These are phyloP conservation scores for Mesorhabditis spiculigera DNA, from an alignment of 2,888 invertebrate species.

Conservation along the genomic window DNA sequence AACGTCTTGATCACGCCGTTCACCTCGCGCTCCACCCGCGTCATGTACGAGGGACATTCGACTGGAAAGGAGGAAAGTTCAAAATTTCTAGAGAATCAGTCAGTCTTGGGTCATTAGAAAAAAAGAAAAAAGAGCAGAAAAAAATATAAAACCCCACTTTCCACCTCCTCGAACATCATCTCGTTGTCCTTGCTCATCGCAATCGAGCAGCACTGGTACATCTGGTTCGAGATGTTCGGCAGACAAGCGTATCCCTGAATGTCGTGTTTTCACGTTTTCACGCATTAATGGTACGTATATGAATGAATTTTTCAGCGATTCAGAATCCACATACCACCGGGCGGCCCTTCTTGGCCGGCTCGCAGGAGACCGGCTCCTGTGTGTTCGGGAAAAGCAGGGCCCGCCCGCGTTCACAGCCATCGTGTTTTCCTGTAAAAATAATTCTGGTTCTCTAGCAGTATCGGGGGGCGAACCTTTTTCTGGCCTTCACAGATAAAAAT, in stretches of 20 bases:
- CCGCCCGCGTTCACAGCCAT: slow-evolving; percentile 31
- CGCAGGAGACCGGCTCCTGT: slow-evolving; percentile 33
- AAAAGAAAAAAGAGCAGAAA: not conserved
- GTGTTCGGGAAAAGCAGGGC: slow-evolving; percentile 33
- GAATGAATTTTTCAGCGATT: not conserved
- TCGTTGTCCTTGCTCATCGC: slow-evolving; percentile 17
- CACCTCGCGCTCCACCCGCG: slow-evolving; percentile 23
- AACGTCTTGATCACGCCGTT: slow-evolving; percentile 24
- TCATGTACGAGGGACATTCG: slow-evolving; percentile 31
- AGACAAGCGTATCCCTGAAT: not conserved
- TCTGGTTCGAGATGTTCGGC: slow-evolving; percentile 11
- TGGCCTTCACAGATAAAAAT: too few species aligned
- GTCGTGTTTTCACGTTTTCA: too few species aligned
- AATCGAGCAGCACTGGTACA: slow-evolving; percentile 34
- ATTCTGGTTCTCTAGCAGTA: too few species aligned
- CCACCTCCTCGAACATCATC: slow-evolving; percentile 16
- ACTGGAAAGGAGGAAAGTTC: slow-evolving; percentile 11
- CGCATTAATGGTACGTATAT: not conserved
- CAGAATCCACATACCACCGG: slow-evolving; percentile 28
- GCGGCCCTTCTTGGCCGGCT: slow-evolving; percentile 27
- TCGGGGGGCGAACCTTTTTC: too few species aligned
- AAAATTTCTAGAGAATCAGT: not conserved
- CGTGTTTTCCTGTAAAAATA: slow-evolving; percentile 12
- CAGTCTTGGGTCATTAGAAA: slow-evolving; percentile 4
- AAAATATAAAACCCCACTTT: slow-evolving; percentile 3